These are phyloP conservation scores for Pholis gunnellus DNA, from an alignment of 2,113 vertebrate species.

Conservation along the genomic window DNA sequence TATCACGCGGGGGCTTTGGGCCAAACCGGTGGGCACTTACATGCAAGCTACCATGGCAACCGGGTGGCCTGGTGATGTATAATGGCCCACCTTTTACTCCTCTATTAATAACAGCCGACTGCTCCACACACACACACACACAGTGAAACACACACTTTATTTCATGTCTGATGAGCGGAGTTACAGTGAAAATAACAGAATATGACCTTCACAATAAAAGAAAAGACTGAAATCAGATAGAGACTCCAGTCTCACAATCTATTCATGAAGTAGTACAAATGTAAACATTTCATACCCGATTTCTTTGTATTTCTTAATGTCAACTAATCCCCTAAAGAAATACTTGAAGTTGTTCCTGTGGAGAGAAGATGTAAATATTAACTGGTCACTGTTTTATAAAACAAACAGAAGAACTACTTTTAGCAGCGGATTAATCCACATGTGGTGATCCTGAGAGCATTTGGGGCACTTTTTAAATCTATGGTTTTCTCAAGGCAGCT, in stretches of 20 bases:
- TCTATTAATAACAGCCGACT: conserved; percentile 35
- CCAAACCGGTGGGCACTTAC: conserved; percentile 3
- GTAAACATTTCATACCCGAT: not conserved
- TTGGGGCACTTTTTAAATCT: not conserved
- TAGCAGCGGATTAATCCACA: not conserved
- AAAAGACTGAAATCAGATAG: not conserved
- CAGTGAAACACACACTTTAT: not conserved
- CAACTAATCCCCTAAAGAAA: not conserved
- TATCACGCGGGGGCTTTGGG: not conserved
- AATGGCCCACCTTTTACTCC: conserved; percentile 47
- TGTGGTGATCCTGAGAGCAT: not conserved
- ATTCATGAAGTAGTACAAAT: not conserved
- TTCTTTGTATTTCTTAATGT: not conserved
- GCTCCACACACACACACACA: not conserved
- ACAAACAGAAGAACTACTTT: not conserved
- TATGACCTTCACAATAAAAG: not conserved
- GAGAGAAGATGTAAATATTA: not conserved
- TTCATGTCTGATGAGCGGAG: not conserved
- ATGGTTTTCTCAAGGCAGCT: not conserved
- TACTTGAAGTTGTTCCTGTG: not conserved
- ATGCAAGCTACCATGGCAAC: conserved; percentile 35
- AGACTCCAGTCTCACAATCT: not conserved
- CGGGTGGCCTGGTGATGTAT: not conserved
- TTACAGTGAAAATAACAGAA: conserved; percentile 1
- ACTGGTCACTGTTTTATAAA: too few species aligned